Evolutionary conservation across 2,888 invertebrate species (phyloP).

Genomic region (Iselma pallidipennis): DNA sequence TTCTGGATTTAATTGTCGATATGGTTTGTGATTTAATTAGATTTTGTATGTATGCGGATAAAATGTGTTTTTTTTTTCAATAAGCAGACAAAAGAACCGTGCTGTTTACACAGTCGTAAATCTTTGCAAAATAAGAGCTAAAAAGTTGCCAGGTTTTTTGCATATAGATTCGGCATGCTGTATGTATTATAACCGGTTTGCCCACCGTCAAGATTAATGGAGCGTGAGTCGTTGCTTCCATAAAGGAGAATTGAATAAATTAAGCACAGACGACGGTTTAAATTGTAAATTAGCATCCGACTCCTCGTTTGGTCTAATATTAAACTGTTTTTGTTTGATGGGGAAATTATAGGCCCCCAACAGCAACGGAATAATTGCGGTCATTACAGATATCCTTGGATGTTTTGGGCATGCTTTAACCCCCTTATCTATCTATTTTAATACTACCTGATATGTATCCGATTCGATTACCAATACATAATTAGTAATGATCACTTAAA

Average conservation of each 20-base stretch:
- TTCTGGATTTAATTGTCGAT: neutral
- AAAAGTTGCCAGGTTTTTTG: neutral
- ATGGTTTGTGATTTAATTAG: neutral
- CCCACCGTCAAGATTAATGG: constrained; percentile 38
- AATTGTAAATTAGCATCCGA: constrained; percentile 28
- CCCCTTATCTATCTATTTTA: neutral
- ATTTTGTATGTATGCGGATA: neutral
- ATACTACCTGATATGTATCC: too few species aligned
- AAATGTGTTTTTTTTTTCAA: neutral
- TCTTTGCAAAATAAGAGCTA: constrained; percentile 5
- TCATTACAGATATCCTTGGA: neutral
- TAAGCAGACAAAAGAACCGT: neutral
- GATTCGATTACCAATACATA: too few species aligned
- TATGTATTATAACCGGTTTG: constrained; percentile 28
- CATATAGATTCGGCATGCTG: constrained; percentile 8
- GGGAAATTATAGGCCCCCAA: constrained; percentile 3
- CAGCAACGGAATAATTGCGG: constrained; percentile 4
- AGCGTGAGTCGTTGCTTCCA: constrained; percentile 34
- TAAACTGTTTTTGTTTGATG: constrained; percentile 20
- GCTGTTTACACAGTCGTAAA: constrained; percentile 8
- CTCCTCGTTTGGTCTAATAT: constrained; percentile 7
- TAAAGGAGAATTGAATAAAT: constrained; percentile 25
- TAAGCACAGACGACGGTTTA: constrained; percentile 23
- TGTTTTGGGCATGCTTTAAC: neutral
- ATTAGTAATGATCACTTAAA: too few species aligned